Base-by-base conservation (phyloP, 2,888 invertebrate species). In the Cosmia pyralina region DNA sequence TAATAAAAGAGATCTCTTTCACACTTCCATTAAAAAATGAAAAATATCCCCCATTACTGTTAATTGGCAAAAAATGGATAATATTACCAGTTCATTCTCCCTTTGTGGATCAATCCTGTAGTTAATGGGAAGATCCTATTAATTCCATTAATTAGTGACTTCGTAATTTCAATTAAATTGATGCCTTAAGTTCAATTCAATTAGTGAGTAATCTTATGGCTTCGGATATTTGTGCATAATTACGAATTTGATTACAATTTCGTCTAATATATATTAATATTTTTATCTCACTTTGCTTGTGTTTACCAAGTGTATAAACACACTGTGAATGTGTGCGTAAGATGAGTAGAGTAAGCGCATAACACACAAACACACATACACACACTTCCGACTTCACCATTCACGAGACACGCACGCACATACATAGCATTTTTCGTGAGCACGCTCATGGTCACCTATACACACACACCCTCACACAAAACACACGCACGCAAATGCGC, bases 61-160 rank as follows among this genome's bases (percentile, higher is more conserved):
- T 80, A 73, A 77, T 77, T 80, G 80, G 38, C 38, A 72, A 77
- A 77, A 65, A 77, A 72, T 60, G 6, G 38, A 46, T 74, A 55
- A 77, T 62, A 74, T 63, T 72, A 46, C 57, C 38, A 72, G 38
- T 34, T 46, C 63, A 34, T 44, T 71, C 41, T 48, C 13, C n/a
- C 46, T 80, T 74, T 50, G 46, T 50, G 38, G n/a, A 74, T 55
- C 66, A 72, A 68, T 63, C 58, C 50, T 50, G 46, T 76, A 84
- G 75, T 83, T 81, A 64, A 60, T 62, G 60, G 46, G 38, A 68
- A 71, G 73, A 70, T 57, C 60, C 41, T 53, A 72, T 69, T 81
- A 66, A 69, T 77, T 73, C 7, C 68, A 67, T 68, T 68, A 74
- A 72, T 59, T 72, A 38, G 52, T 13, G 48, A 79, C 46, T 63